A percentile compares a stretch with the other conserved stretches of the same genome.
Conservation (phyloP, 1,140 invertebrate genomes). For the Nephila pilipes region DNA sequence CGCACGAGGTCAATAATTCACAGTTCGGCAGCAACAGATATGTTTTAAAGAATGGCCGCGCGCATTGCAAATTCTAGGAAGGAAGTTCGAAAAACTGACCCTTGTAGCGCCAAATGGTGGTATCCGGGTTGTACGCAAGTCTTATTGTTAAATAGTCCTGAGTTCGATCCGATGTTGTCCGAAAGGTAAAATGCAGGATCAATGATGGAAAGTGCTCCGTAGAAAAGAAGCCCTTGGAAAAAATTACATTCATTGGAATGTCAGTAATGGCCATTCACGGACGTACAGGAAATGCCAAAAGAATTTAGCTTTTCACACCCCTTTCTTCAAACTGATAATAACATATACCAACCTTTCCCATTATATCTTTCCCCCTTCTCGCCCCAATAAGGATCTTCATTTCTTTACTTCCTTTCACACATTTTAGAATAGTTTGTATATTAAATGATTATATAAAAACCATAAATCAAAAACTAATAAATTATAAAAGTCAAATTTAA, state of each 20-base stretch:
- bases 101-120: constrained; percentile 47
- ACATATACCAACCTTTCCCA: too few relatives aligned
- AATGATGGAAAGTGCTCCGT: background rate
- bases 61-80: constrained; percentile 19
- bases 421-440: too few relatives aligned
- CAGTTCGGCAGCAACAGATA: constrained; percentile 66
- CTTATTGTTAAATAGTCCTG: constrained; percentile 12
- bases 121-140: constrained; percentile 48
- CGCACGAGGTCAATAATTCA: constrained; percentile 74
- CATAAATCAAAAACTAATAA: too few relatives aligned
- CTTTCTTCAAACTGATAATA: background rate
- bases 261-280: background rate
- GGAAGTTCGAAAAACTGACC: constrained; percentile 58
- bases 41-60: constrained; percentile 31
- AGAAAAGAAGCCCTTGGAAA: background rate
- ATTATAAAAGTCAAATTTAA: too few relatives aligned
- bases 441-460: too few relatives aligned
- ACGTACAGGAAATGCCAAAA: constrained; percentile 42
- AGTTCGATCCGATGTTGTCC: background rate
- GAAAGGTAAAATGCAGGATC: background rate
- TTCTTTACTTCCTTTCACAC: background rate
- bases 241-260: background rate
- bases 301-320: background rate
- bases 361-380: background rate
- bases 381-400: background rate